Evolutionary conservation across 1,140 invertebrate species (phyloP).

Genomic region (Pomphorhynchus laevis): DNA sequence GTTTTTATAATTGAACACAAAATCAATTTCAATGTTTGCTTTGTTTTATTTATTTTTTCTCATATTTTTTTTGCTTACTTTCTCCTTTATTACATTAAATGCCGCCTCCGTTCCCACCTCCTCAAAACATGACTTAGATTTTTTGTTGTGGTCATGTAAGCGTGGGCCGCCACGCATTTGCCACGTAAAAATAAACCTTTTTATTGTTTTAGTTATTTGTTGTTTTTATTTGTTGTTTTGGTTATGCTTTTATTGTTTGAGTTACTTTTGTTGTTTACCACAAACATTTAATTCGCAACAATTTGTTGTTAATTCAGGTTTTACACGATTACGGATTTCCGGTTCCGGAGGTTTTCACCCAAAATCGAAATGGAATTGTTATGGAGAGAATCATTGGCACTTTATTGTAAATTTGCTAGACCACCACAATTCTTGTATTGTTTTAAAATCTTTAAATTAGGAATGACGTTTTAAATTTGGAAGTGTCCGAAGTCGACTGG

Average conservation of each 20-base stretch:
- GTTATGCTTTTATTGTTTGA: conserved; percentile 9
- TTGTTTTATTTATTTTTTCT: too few species aligned
- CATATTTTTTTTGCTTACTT: too few species aligned
- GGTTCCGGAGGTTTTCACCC: conserved; percentile 66
- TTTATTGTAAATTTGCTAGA: conserved; percentile 20
- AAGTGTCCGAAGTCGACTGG: background rate
- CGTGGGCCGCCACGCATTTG: too few species aligned
- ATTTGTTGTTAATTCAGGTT: conserved; percentile 22
- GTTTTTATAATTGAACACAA: too few species aligned
- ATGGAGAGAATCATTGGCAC: conserved; percentile 48
- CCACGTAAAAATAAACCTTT: too few species aligned
- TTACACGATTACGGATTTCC: conserved; percentile 55
- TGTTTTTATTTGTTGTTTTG: conserved; percentile 3
- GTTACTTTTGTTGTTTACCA: conserved; percentile 5
- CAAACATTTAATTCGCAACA: background rate
- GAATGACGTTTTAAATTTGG: background rate
- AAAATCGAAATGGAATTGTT: conserved; percentile 68
- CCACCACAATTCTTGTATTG: background rate
- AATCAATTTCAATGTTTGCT: too few species aligned
- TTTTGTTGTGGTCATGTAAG: too few species aligned
- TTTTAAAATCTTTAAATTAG: background rate
- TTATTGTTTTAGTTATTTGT: too few species aligned
- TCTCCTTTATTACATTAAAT: too few species aligned
- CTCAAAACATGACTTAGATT: too few species aligned
- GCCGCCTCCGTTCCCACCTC: too few species aligned